A percentile compares a stretch with the other conserved stretches of the same genome.
phyloP scores from a whole-genome alignment of 2,888 invertebrate genomes.

The Leptura quadrifasciata region DNA sequence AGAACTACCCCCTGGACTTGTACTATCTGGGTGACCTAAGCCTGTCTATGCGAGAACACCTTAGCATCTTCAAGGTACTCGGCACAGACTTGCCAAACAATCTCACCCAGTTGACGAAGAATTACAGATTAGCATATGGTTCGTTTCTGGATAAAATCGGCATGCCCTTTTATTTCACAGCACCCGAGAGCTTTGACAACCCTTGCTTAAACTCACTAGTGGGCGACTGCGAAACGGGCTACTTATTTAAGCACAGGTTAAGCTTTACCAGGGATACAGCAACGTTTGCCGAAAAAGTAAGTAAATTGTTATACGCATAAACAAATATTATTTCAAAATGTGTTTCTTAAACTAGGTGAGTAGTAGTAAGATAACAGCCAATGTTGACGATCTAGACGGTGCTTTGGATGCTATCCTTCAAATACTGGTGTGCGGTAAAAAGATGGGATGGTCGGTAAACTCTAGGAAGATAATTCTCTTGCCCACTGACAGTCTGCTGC shows the following conservation, averaged over 20 bases:
- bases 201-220: constrained; percentile 77
- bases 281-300: constrained; percentile 72
- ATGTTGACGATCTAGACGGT: constrained; percentile 77
- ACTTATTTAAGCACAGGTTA: constrained; percentile 87
- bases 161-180: constrained; percentile 82
- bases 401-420: constrained; percentile 91
- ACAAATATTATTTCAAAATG: not conserved
- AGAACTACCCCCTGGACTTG: constrained; percentile 90
- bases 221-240: constrained; percentile 83
- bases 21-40: constrained; percentile 95
- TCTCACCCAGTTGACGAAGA: constrained; percentile 81
- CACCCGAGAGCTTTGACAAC: constrained; percentile 73
- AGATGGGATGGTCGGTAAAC: constrained; percentile 84
- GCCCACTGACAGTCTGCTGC: constrained; percentile 63
- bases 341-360: constrained; percentile 46
- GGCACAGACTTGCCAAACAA: constrained; percentile 78
- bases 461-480: constrained; percentile 75
- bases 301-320: not conserved
- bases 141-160: constrained; percentile 87
- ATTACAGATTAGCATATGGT: constrained; percentile 85
- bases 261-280: constrained; percentile 76
- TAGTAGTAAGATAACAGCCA: constrained; percentile 60
- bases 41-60: constrained; percentile 92
- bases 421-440: constrained; percentile 79
- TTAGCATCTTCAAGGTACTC: constrained; percentile 83